A percentile compares a stretch with the other conserved stretches of the same genome.
Conservation (phyloP, 2,888 invertebrate genomes). For the Tenthredo notha region DNA sequence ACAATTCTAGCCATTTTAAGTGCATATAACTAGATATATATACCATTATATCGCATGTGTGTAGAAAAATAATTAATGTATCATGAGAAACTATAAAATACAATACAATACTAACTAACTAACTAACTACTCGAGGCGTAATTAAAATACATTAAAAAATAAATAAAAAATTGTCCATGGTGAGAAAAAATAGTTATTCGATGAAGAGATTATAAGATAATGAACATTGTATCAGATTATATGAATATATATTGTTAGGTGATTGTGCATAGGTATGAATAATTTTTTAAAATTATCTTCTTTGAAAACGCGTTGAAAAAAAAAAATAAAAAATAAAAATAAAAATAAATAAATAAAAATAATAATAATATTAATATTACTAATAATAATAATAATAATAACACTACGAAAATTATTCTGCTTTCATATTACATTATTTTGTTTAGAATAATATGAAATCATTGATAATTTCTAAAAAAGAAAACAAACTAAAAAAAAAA, state of each 20-base stretch:
- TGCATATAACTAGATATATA: conserved; percentile 56
- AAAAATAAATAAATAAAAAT: conserved; percentile 50
- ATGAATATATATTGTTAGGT: conserved; percentile 61
- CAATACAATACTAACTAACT: too few relatives aligned
- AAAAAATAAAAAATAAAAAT: conserved; percentile 21
- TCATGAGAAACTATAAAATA: conserved; percentile 66
- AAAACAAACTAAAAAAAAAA: background rate
- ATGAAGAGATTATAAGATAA: conserved; percentile 58
- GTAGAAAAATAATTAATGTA: conserved; percentile 69
- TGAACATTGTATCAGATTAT: conserved; percentile 61
- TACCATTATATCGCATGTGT: conserved; percentile 69
- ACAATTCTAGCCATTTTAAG: conserved; percentile 50
- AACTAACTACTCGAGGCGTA: conserved; percentile 64
- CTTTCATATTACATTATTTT: conserved; percentile 52
- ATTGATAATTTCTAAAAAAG: conserved; percentile 54
- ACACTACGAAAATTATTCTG: conserved; percentile 54
- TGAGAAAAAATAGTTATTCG: conserved; percentile 63
- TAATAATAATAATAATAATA: conserved; percentile 55
- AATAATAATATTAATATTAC: conserved; percentile 51
- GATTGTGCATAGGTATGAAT: conserved; percentile 64
- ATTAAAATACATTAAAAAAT: conserved; percentile 52
- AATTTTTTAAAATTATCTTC: conserved; percentile 57
- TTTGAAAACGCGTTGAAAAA: conserved; percentile 56
- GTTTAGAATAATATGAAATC: conserved; percentile 53
- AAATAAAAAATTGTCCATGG: conserved; percentile 63